Evolutionary conservation across 2,113 vertebrate genomes (phyloP).

Genomic region (Pyxicephalus adspersus): DNA sequence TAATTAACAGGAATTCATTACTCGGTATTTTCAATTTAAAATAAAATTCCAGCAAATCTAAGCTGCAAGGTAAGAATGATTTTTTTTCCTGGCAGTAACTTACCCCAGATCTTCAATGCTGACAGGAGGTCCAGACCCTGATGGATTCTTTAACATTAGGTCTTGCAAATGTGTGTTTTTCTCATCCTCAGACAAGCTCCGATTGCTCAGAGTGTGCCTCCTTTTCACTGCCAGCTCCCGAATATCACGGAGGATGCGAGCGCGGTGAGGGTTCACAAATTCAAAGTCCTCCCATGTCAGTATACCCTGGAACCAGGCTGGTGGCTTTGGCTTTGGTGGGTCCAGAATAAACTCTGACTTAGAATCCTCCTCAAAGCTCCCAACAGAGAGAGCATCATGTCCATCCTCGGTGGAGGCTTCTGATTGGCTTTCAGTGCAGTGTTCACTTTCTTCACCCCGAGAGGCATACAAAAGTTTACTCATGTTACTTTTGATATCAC

Average conservation of each 20-base stretch:
- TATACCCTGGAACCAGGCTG: slow-evolving; percentile 98
- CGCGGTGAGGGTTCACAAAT: slow-evolving; percentile 94
- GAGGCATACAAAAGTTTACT: slow-evolving; percentile 94
- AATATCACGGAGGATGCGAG: slow-evolving; percentile 95
- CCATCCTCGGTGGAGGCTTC: slow-evolving; percentile 97
- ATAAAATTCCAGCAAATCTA: no score
- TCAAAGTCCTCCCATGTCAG: slow-evolving; percentile 99
- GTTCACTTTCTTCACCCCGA: slow-evolving; percentile 81
- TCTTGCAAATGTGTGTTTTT: slow-evolving; percentile 97
- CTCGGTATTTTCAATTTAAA: no score
- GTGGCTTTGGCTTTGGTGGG: slow-evolving; percentile 95
- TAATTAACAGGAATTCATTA: no score
- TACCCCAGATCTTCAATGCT: slow-evolving; percentile 96
- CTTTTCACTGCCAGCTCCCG: slow-evolving; percentile 94
- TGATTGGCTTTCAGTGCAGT: slow-evolving; percentile 87
- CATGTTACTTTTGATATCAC: slow-evolving; percentile 98
- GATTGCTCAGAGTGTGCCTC: slow-evolving; percentile 90
- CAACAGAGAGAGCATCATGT: slow-evolving; percentile 91
- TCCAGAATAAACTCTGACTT: slow-evolving; percentile 99
- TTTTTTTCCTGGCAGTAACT: slow-evolving; percentile 50
- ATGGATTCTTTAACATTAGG: slow-evolving; percentile 93
- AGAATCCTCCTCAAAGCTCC: slow-evolving; percentile 96
- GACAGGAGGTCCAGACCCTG: slow-evolving; percentile 91
- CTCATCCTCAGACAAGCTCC: slow-evolving; percentile 92
- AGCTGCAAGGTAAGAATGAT: no score